These are phyloP conservation scores for Altica lythri DNA, from an alignment of 2,888 invertebrate species.

Conservation along the genomic window DNA sequence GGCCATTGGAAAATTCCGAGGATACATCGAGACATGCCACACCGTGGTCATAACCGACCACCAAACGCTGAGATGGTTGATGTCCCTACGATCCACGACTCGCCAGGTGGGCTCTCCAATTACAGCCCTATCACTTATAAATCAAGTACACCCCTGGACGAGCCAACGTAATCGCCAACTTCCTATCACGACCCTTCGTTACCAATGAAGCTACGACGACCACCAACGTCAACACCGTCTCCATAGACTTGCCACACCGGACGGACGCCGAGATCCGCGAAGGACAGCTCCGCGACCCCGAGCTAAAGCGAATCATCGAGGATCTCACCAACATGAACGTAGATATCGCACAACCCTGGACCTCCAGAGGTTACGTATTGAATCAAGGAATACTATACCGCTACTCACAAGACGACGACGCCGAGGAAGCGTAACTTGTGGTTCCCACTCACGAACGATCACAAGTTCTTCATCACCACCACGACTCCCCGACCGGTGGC, in stretches of 20 bases:
- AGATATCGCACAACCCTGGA: constrained; percentile 15
- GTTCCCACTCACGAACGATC: constrained; percentile 34
- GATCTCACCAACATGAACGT: constrained; percentile 23
- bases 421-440: constrained; percentile 44
- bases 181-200: constrained; percentile 23
- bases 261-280: background rate
- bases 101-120: constrained; percentile 54
- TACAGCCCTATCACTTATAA: constrained; percentile 50
- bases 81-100: constrained; percentile 49
- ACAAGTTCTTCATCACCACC: constrained; percentile 27
- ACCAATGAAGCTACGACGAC: background rate
- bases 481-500: constrained; percentile 39
- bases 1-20: constrained; percentile 32
- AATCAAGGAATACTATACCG: constrained; percentile 37
- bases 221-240: background rate
- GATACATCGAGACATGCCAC: constrained; percentile 51
- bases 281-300: constrained; percentile 37
- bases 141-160: constrained; percentile 27
- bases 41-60: constrained; percentile 56
- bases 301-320: constrained; percentile 36
- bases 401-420: constrained; percentile 22
- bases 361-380: constrained; percentile 38
- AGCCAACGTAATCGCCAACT: constrained; percentile 30
- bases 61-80: constrained; percentile 56
- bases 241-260: background rate